Percentiles rank a stretch among this genome's conserved stretches.
Conservation (phyloP, 2,888 invertebrate species). For the Drosophila greeni region DNA sequence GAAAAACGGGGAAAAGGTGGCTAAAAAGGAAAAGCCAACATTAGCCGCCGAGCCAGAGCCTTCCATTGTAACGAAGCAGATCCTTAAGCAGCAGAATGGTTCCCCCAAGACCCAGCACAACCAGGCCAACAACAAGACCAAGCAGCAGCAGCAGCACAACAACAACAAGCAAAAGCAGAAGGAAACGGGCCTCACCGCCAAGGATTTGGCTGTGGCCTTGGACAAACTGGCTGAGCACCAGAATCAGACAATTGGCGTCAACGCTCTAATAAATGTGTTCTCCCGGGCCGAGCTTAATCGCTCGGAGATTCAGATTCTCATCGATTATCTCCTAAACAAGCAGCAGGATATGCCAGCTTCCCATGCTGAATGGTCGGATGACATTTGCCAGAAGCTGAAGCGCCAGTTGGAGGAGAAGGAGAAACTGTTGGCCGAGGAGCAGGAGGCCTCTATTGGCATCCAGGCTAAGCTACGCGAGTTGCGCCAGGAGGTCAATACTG, state of each 20-base stretch:
- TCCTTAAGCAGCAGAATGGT: conserved; percentile 67
- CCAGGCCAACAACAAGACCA: conserved; percentile 76
- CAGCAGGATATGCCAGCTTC: conserved; percentile 88
- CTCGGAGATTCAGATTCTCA: conserved; percentile 92
- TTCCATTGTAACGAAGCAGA: conserved; percentile 65
- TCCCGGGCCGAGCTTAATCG: conserved; percentile 90
- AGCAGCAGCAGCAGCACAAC: conserved; percentile 75
- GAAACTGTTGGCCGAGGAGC: conserved; percentile 86
- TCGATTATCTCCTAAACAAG: conserved; percentile 92
- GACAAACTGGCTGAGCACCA: conserved; percentile 84
- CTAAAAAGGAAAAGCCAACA: conserved; percentile 59
- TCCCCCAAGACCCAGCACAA: conserved; percentile 75
- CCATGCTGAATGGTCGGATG: conserved; percentile 93
- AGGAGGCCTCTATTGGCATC: conserved; percentile 86
- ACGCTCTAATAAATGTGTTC: conserved; percentile 85
- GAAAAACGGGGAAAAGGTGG: conserved; percentile 46
- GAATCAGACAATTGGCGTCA: conserved; percentile 85
- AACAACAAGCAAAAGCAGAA: conserved; percentile 78
- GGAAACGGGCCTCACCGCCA: conserved; percentile 60
- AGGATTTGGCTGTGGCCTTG: conserved; percentile 70
- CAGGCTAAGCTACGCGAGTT: conserved; percentile 89
- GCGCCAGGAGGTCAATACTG: conserved; percentile 80
- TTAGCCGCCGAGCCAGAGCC: conserved; percentile 55
- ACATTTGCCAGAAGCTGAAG: conserved; percentile 90
- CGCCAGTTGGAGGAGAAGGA: conserved; percentile 94